Base-by-base conservation (phyloP, 1,140 invertebrate species). In the Leptinotarsa texana region DNA sequence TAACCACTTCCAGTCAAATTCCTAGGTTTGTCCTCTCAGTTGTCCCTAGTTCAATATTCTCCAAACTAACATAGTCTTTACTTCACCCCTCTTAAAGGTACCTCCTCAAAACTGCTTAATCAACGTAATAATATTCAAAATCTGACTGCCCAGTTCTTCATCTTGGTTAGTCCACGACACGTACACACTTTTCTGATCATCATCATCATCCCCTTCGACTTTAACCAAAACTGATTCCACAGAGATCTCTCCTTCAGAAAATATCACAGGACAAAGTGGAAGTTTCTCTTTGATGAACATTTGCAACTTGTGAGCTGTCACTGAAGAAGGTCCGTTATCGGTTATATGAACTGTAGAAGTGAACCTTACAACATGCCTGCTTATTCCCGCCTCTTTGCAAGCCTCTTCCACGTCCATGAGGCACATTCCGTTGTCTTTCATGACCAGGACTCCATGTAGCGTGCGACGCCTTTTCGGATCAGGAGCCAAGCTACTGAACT, bases 131-230 rank as follows among this genome's bases (percentile, higher is more conserved):
- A 70, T 70, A 24, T 92, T 92, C 77, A 96, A 87, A 82, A 98
- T 93, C 80, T 93, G 95, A 86, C 94, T 95, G 48, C 96, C 96
- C 74, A 98, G 89, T 86, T 96, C 95, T 87, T 98, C 96, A 87
- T 98, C 96, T 85, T 98, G 94, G 89, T 98, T 95, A 11, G 94
- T 95, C 96, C 96, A 99, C 1, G 96, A 96, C n/a, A 98, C 93
- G 81, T 95, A 92, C 76, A 98, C 91, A 80, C 91, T 95, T 84
- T 98, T 98, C 65, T 93, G 91, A 72, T 93, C 91, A 33, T 92
- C 89, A 13, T 80, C 75, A 78, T 93, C 93, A 79, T 93, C 93
- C 15, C 93, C 93, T 86, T 96, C 94, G 0, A 98, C 92, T 87
- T 93, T 95, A 3, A 98, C 92, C 42, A 96, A 88, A 33, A 97